Conservation (phyloP, 2,797 vertebrate genomes). For the Falco rusticolus region DNA sequence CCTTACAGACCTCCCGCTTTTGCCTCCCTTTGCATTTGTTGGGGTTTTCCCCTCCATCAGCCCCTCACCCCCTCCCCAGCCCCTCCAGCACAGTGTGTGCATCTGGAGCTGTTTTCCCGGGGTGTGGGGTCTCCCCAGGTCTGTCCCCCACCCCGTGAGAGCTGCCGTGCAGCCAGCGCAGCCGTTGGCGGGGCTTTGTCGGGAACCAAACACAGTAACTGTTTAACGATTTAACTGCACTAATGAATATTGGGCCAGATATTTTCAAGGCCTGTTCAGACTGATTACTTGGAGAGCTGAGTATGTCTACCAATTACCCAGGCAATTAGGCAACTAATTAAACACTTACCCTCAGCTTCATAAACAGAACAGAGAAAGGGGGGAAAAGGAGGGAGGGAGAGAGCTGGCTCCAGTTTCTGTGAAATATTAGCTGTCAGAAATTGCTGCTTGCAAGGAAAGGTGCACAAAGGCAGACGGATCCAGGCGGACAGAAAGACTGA, state of each 20-base stretch:
- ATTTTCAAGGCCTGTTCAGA: slow-evolving; percentile 97
- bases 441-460: slow-evolving; percentile 63
- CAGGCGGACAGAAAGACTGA: neutral
- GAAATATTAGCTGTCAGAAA: slow-evolving; percentile 90
- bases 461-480: slow-evolving; percentile 29
- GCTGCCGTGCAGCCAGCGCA: neutral
- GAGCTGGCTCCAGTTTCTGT: slow-evolving; percentile 78
- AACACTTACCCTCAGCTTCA: slow-evolving; percentile 99
- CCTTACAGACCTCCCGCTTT: neutral
- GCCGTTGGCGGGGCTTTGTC: slow-evolving; percentile 71
- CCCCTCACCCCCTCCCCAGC: neutral
- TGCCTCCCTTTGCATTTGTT: neutral
- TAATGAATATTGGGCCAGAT: slow-evolving; percentile 99
- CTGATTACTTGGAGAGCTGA: slow-evolving; percentile 99
- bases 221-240: slow-evolving; percentile 88
- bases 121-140: accelerated
- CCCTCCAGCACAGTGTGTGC: accelerated
- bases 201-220: slow-evolving; percentile 76
- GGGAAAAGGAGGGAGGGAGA: slow-evolving; percentile 75
- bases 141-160: neutral
- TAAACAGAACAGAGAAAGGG: slow-evolving; percentile 86
- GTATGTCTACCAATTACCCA: slow-evolving; percentile 99
- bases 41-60: neutral
- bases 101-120: neutral
- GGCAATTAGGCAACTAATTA: slow-evolving; percentile 99